Conservation (phyloP, 1,140 invertebrate genomes). For the Zaprionus taronus region DNA sequence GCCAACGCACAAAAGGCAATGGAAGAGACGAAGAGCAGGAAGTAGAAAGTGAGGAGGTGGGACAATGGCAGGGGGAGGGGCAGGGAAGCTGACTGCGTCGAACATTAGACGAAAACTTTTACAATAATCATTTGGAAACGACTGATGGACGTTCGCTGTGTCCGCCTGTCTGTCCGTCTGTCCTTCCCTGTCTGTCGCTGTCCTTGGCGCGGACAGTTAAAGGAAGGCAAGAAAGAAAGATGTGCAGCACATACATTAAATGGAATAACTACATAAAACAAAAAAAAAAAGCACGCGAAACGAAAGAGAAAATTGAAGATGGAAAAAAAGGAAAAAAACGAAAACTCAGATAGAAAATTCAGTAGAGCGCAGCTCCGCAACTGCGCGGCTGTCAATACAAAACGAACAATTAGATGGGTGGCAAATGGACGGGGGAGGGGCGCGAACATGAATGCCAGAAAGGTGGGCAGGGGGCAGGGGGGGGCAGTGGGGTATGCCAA, state of each 20-base stretch:
- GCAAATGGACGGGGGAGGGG: background rate
- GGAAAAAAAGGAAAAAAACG: conserved; percentile 39
- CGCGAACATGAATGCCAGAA: background rate
- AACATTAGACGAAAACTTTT: conserved; percentile 76
- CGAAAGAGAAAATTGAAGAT: conserved; percentile 30
- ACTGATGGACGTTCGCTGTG: conserved; percentile 27
- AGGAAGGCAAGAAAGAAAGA: conserved; percentile 17
- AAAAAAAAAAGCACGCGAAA: conserved; percentile 32
- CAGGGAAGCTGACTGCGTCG: conserved; percentile 15
- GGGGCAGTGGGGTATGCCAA: conserved; percentile 34
- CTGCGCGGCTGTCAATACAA: conserved; percentile 77
- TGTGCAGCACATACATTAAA: conserved; percentile 41
- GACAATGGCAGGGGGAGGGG: conserved; percentile 38
- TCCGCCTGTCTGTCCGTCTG: background rate
- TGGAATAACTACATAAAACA: conserved; percentile 52
- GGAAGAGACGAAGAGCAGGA: conserved; percentile 1
- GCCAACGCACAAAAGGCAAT: background rate
- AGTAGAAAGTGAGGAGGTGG: conserved; percentile 2
- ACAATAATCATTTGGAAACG: conserved; percentile 73
- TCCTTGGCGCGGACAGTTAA: conserved; percentile 63
- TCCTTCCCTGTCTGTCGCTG: conserved; percentile 34
- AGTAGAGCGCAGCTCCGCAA: conserved; percentile 74
- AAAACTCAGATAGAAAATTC: conserved; percentile 66
- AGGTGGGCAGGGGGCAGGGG: background rate
- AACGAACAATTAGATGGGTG: conserved; percentile 69